These are phyloP conservation scores for Diplogasteroides magnus DNA, from an alignment of 1,140 invertebrate species.

Conservation along the genomic window DNA sequence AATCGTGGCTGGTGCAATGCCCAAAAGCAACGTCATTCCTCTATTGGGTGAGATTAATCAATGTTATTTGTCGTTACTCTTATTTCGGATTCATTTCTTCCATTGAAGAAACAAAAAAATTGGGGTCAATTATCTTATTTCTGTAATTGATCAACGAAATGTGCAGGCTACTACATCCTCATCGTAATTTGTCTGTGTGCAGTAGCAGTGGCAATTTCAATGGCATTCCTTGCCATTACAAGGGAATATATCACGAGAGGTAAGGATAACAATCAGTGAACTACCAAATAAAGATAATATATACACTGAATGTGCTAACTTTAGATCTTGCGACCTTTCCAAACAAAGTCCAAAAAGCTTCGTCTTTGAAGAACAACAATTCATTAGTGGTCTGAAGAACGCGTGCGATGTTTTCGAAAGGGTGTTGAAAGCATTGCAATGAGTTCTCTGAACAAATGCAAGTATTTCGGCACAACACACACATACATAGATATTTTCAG, in stretches of 20 bases:
- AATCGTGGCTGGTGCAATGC: slow-evolving; percentile 44
- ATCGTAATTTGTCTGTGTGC: slow-evolving; percentile 42
- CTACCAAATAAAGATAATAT: too few species aligned
- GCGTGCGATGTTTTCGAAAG: too few species aligned
- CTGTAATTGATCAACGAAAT: not conserved
- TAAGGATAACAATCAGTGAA: too few species aligned
- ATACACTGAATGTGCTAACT: too few species aligned
- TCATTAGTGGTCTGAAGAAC: too few species aligned
- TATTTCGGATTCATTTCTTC: not conserved
- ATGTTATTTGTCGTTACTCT: not conserved
- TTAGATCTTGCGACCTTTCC: too few species aligned
- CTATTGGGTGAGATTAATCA: slow-evolving; percentile 30
- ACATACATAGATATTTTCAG: too few species aligned
- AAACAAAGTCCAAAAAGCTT: too few species aligned
- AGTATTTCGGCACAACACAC: too few species aligned
- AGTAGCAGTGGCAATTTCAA: slow-evolving; percentile 40
- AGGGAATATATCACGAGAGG: slow-evolving; percentile 32
- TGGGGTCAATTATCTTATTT: slow-evolving; percentile 1
- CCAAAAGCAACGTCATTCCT: slow-evolving; percentile 43
- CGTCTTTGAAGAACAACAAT: too few species aligned
- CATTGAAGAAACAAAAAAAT: not conserved
- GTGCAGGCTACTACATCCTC: slow-evolving; percentile 37
- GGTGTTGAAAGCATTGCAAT: too few species aligned
- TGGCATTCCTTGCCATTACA: slow-evolving; percentile 32
- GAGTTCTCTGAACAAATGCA: too few species aligned